These are phyloP conservation scores for Platysteira castanea DNA, from an alignment of 2,113 vertebrate genomes.

Conservation along the genomic window DNA sequence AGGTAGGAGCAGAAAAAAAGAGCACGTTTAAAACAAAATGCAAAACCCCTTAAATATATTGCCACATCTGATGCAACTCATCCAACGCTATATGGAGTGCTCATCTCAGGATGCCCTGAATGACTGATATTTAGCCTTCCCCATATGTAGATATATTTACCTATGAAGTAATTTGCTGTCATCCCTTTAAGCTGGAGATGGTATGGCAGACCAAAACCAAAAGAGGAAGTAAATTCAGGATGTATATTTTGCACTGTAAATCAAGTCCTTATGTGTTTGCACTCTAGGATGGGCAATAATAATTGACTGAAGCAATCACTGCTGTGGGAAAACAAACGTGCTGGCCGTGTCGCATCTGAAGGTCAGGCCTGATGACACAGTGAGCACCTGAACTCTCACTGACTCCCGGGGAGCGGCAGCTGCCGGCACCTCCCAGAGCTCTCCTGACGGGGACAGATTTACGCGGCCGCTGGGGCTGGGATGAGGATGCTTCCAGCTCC, in stretches of 20 bases:
- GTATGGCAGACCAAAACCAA: neutral
- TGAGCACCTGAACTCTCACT: constrained; percentile 57
- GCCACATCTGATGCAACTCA: neutral
- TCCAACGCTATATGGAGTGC: neutral
- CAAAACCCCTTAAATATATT: neutral
- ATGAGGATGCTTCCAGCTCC: neutral
- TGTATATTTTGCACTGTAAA: constrained; percentile 48
- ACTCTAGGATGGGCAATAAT: constrained; percentile 36
- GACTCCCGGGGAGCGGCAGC: neutral
- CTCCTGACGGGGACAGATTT: neutral
- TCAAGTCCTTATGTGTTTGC: constrained; percentile 45
- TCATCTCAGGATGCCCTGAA: neutral
- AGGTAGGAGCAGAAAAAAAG: neutral
- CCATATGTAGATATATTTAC: neutral
- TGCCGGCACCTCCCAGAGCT: neutral
- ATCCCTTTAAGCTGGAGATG: neutral
- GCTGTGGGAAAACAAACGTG: constrained; percentile 54
- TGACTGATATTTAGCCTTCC: neutral
- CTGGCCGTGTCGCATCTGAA: constrained; percentile 6
- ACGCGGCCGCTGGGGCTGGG: neutral
- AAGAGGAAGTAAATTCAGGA: constrained; percentile 15
- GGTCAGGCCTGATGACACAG: constrained; percentile 46
- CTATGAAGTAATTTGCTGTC: neutral
- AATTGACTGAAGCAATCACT: constrained; percentile 62
- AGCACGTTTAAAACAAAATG: neutral